Evolutionary conservation across 2,797 vertebrate species (phyloP), one percentile per base, ranked within the genome.

Genomic region (Erethizon dorsatum): DNA sequence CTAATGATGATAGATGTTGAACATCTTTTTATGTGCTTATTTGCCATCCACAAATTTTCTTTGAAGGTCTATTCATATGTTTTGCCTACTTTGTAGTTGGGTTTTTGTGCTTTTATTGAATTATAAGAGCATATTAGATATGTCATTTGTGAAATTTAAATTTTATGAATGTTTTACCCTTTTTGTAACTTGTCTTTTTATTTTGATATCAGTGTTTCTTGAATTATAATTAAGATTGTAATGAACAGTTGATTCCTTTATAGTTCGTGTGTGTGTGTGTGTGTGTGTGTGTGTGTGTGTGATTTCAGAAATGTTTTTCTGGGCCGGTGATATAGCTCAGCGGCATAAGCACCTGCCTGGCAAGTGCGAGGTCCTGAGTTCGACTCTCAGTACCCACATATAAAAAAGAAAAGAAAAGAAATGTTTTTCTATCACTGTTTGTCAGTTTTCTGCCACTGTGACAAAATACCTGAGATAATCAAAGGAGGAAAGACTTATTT

Each of bases 211-310:
- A 77, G 1, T 83, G 61, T 87, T 50, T 87, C 82, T 88, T 93
- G 41, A 93, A 91, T 9, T 77, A 31, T 24, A 93, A 84, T 96
- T 90, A 87, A 90, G 67, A 84, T 87, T 92, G 82, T 88, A 88
- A 31, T 92, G 41, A 97, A 86, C 2, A 78, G 8, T 91, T 73
- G 47, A 71, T 88, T 83, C 26, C 33, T 78, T 85, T 95, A 57
- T 73, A 82, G 54, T 82, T 93, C n/a, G 57, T 57, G 56, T 5
- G 73, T 2, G 26, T 45, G 18, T 45, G n/a, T 71, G n/a, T 69
- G 15, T 69, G 41, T 79, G 9, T 77, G n/a, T n/a, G n/a, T n/a
- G n/a, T n/a, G n/a, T n/a, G n/a, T n/a, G n/a, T n/a, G n/a, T n/a
- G n/a, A n/a, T n/a, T n/a, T n/a, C n/a, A n/a, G n/a, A n/a, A n/a